Evolutionary conservation across 1,140 invertebrate genomes (phyloP).

Genomic region (Lepidurus couesii): DNA sequence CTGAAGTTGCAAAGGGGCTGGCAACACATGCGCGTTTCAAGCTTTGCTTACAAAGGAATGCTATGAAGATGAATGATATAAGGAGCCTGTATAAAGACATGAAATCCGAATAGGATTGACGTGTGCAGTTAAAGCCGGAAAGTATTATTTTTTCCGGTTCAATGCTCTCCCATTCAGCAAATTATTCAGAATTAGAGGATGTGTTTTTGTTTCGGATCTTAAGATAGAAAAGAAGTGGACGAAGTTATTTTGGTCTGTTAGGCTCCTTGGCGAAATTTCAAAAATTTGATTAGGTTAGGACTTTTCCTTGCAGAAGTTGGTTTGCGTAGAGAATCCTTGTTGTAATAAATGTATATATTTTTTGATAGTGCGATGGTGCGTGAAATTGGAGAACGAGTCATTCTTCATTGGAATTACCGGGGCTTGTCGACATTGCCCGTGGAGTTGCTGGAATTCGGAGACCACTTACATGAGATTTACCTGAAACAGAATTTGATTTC

Average conservation of each 20-base stretch:
- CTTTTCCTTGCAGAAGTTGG: not conserved
- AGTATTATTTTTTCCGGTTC: not conserved
- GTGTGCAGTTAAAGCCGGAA: not conserved
- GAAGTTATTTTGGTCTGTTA: not conserved
- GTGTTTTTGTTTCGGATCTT: not conserved
- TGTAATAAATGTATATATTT: not conserved
- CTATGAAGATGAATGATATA: not conserved
- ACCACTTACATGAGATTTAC: conserved; percentile 32
- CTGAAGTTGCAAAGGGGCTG: not conserved
- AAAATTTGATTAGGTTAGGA: not conserved
- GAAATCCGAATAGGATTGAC: not conserved
- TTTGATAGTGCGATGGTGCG: conserved; percentile 32
- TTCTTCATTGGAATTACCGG: conserved; percentile 35
- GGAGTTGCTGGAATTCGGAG: conserved; percentile 28
- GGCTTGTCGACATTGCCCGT: conserved; percentile 29
- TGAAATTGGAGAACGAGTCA: conserved; percentile 32
- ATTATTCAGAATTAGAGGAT: not conserved
- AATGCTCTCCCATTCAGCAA: not conserved
- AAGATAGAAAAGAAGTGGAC: not conserved
- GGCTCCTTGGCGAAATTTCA: not conserved
- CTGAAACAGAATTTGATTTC: conserved; percentile 34
- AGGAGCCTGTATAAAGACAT: not conserved
- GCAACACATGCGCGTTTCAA: not conserved
- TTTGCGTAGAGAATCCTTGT: not conserved
- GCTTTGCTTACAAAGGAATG: not conserved